phyloP scores from a whole-genome alignment of 2,888 invertebrate genomes.

The Zygogramma bicolorata region DNA sequence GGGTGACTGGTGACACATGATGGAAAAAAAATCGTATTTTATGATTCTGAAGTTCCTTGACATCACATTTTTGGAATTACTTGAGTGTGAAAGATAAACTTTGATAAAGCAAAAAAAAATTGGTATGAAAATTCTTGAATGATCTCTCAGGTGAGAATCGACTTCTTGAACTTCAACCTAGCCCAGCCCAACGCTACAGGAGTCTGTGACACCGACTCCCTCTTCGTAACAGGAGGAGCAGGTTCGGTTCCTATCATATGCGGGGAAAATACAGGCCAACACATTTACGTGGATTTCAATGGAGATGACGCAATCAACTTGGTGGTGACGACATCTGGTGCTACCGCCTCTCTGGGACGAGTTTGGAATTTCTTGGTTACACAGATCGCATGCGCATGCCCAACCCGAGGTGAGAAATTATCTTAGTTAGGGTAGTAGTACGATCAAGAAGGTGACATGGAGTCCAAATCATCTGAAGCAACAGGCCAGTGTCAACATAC shows the following conservation, averaged over 20 bases:
- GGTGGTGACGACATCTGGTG: conserved; percentile 73
- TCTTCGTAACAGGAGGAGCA: conserved; percentile 77
- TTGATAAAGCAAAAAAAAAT: too few relatives aligned
- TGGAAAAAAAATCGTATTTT: too few relatives aligned
- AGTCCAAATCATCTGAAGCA: too few relatives aligned
- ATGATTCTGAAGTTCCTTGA: too few relatives aligned
- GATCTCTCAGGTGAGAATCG: conserved; percentile 76
- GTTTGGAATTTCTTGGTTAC: conserved; percentile 81
- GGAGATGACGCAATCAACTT: conserved; percentile 73
- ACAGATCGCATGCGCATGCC: conserved; percentile 79
- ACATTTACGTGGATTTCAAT: conserved; percentile 81
- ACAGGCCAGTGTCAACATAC: too few relatives aligned
- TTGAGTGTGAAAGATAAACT: too few relatives aligned
- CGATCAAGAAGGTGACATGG: too few relatives aligned
- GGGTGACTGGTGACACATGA: too few relatives aligned
- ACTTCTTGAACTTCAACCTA: conserved; percentile 79
- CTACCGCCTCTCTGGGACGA: conserved; percentile 68
- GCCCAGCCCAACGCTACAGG: conserved; percentile 81
- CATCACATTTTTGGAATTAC: too few relatives aligned
- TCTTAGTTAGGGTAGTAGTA: too few relatives aligned
- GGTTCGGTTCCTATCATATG: conserved; percentile 80
- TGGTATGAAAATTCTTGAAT: too few relatives aligned
- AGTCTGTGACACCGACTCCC: conserved; percentile 75
- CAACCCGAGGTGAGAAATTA: conserved; percentile 71
- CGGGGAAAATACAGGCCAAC: conserved; percentile 84